phyloP scores from a whole-genome alignment of 2,113 vertebrate genomes.

The Tursiops truncatus region DNA sequence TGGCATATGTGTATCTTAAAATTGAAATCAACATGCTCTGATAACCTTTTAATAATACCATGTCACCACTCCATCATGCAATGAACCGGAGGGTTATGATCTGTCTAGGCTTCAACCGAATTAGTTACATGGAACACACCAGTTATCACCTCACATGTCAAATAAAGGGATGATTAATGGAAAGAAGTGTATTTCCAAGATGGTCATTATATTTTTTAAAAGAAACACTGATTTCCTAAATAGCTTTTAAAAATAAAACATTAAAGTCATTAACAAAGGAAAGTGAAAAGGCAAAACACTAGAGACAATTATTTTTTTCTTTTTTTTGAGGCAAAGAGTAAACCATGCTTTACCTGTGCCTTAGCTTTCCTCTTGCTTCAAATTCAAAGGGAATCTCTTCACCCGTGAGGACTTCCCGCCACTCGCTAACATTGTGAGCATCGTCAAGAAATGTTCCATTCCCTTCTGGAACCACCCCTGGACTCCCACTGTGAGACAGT shows the following conservation, averaged over 20 bases:
- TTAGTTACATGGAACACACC: neutral
- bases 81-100: neutral
- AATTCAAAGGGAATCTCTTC: conserved; percentile 98
- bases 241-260: conserved; percentile 13
- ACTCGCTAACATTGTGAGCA: conserved; percentile 94
- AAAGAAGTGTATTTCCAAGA: neutral
- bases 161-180: neutral
- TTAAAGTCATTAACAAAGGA: conserved; percentile 24
- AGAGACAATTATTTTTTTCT: neutral
- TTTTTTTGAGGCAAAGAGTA: neutral
- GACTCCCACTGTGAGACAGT: conserved; percentile 96
- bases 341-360: conserved; percentile 90
- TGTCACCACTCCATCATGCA: neutral
- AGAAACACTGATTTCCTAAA: neutral
- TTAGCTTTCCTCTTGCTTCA: conserved; percentile 95
- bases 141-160: neutral
- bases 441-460: conserved; percentile 89
- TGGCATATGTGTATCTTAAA: neutral
- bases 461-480: conserved; percentile 91
- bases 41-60: neutral
- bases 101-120: neutral
- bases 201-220: neutral
- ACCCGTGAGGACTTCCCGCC: conserved; percentile 95
- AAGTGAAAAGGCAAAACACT: neutral
- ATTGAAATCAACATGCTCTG: neutral